Conservation (phyloP, 2,113 vertebrate genomes). For the Lipotes vexillifer region DNA sequence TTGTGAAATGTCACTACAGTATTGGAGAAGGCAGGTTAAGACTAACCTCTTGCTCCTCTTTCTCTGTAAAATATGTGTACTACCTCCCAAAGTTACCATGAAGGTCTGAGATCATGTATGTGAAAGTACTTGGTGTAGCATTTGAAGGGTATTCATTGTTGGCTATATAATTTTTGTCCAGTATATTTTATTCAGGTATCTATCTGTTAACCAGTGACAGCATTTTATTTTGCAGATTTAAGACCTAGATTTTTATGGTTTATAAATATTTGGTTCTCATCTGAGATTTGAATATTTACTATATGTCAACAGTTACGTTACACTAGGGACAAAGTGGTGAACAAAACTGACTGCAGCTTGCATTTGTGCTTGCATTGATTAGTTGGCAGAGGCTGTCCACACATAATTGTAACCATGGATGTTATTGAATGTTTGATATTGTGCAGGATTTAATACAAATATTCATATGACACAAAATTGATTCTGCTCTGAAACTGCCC, state of each 20-base stretch:
- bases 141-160: not conserved
- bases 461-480: not conserved
- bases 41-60: not conserved
- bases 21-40: not conserved
- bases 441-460: not conserved
- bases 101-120: not conserved
- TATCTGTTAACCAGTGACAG: not conserved
- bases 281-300: not conserved
- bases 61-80: not conserved
- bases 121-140: not conserved
- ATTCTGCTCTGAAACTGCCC: not conserved
- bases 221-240: not conserved
- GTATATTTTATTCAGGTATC: not conserved
- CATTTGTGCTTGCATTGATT: not conserved
- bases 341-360: not conserved
- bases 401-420: not conserved
- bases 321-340: not conserved
- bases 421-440: not conserved
- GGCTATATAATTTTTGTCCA: not conserved
- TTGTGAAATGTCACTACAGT: not conserved
- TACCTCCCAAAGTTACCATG: not conserved
- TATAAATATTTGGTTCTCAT: slow-evolving; percentile 3
- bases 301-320: not conserved
- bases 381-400: not conserved
- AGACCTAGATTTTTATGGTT: not conserved